phyloP scores from a whole-genome alignment of 2,797 vertebrate species.

The Onychomys leucogaster region DNA sequence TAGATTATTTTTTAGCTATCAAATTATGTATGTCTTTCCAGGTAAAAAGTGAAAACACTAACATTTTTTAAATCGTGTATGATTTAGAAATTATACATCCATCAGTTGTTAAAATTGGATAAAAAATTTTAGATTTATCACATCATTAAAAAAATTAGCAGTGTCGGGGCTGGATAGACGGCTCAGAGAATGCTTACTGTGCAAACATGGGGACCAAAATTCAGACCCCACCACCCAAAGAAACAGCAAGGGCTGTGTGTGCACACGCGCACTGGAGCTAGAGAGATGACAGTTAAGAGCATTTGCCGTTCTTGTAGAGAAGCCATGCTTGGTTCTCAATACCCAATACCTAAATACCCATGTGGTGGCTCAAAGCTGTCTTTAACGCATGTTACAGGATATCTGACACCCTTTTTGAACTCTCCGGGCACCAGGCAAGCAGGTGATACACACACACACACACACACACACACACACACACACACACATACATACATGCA shows the following conservation, averaged over 20 bases:
- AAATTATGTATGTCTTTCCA: conserved; percentile 4
- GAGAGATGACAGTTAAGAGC: not conserved
- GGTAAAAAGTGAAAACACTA: conserved; percentile 4
- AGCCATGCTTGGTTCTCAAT: not conserved
- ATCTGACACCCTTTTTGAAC: not conserved
- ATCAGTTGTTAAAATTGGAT: not conserved
- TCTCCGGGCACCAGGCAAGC: not conserved
- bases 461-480: too few relatives aligned
- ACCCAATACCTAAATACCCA: not conserved
- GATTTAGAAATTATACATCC: conserved; percentile 24
- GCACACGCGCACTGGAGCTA: too few relatives aligned
- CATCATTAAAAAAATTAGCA: conserved; percentile 48
- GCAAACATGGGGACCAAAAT: not conserved
- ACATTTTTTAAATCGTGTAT: not conserved
- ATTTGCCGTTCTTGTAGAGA: not conserved
- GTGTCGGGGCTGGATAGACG: too few relatives aligned
- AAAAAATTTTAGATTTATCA: not conserved
- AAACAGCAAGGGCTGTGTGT: not conserved
- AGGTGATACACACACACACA: not conserved
- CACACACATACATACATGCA: not conserved
- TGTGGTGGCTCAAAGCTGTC: not conserved
- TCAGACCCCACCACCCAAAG: not conserved
- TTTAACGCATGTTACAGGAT: not conserved
- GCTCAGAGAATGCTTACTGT: not conserved
- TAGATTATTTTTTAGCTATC: not conserved